phyloP scores from a whole-genome alignment of 2,888 invertebrate species.

The Heteropelma amictum region DNA sequence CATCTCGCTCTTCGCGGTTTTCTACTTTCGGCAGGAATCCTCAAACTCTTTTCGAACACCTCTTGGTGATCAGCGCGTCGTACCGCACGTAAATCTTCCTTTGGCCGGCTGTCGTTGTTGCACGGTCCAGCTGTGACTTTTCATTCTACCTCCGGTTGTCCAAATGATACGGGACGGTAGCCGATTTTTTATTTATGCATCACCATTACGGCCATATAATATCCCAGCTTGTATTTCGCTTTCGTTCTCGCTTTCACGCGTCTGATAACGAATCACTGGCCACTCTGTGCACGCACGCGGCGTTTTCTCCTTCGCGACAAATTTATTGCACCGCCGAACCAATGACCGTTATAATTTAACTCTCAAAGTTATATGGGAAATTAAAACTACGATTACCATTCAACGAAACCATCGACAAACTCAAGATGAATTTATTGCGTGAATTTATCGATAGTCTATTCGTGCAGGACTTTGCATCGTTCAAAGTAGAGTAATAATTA shows the following conservation, averaged over 20 bases:
- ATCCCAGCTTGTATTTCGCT: slow-evolving; percentile 19
- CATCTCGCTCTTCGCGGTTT: background rate
- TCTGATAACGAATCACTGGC: slow-evolving; percentile 51
- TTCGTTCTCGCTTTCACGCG: slow-evolving; percentile 53
- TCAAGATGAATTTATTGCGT: too few relatives aligned
- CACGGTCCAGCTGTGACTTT: slow-evolving; percentile 41
- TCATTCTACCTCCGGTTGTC: slow-evolving; percentile 17
- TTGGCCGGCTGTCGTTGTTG: slow-evolving; percentile 43
- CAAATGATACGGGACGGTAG: slow-evolving; percentile 30
- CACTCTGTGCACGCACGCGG: slow-evolving; percentile 15
- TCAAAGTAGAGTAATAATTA: too few relatives aligned
- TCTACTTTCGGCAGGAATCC: background rate
- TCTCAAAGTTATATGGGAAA: background rate
- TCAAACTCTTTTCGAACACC: background rate
- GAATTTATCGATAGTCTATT: too few relatives aligned
- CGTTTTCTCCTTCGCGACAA: slow-evolving; percentile 12
- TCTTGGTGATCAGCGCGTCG: slow-evolving; percentile 47
- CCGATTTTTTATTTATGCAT: slow-evolving; percentile 50
- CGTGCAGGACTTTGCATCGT: too few relatives aligned
- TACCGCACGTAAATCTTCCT: slow-evolving; percentile 50
- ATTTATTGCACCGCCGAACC: slow-evolving; percentile 40
- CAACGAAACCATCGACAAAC: too few relatives aligned
- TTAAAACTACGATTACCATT: too few relatives aligned
- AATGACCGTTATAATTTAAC: slow-evolving; percentile 29
- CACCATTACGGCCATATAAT: slow-evolving; percentile 1